Conservation (phyloP, 2,113 vertebrate genomes). For the Fregetta grallaria region DNA sequence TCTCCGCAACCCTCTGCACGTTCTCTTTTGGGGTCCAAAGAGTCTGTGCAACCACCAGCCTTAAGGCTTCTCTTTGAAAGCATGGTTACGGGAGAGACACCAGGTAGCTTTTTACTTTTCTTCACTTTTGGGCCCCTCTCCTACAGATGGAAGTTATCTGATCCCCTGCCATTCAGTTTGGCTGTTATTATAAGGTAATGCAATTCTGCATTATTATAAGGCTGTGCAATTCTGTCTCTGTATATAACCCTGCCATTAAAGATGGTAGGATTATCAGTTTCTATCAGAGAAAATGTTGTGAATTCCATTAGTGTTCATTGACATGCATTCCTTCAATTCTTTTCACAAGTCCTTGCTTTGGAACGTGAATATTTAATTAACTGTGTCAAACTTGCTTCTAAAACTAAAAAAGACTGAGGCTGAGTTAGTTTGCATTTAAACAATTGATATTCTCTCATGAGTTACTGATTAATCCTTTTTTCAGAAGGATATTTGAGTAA, state of each 20-base stretch:
- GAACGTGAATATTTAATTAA: neutral
- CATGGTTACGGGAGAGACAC: neutral
- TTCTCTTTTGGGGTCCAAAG: neutral
- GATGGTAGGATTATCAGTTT: neutral
- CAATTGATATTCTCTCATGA: neutral
- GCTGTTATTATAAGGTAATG: neutral
- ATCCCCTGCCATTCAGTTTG: neutral
- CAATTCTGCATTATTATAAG: no score
- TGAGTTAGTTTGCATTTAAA: neutral
- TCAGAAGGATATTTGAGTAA: neutral
- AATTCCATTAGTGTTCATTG: neutral
- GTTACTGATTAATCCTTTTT: neutral
- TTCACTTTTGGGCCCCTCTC: neutral
- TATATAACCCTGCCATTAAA: neutral
- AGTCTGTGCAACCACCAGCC: neutral
- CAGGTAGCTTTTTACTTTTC: neutral
- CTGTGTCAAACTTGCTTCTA: neutral
- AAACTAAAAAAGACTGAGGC: neutral
- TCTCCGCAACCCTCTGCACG: neutral
- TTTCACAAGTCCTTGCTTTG: neutral
- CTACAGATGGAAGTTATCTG: neutral
- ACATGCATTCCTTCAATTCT: neutral
- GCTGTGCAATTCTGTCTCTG: neutral
- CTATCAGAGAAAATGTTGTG: neutral
- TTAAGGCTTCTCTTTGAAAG: neutral